Evolutionary conservation across 1,140 invertebrate genomes (phyloP).

Genomic region (Centruroides vittatus): DNA sequence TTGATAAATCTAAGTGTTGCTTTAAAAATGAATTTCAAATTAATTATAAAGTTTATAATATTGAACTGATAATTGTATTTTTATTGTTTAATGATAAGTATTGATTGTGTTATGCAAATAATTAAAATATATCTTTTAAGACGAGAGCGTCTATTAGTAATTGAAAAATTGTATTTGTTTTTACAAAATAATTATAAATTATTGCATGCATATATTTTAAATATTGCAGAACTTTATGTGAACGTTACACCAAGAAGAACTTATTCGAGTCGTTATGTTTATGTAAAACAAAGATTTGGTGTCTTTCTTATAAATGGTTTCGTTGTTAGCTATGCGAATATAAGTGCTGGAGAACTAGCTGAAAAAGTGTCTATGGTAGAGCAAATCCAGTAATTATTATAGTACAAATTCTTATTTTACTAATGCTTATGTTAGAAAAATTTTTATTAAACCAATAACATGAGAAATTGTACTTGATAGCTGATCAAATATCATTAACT

Average conservation of each 20-base stretch:
- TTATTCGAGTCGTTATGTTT: slow-evolving; percentile 41
- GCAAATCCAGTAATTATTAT: slow-evolving; percentile 26
- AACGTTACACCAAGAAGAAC: slow-evolving; percentile 50
- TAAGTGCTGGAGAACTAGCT: slow-evolving; percentile 36
- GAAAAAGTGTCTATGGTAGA: slow-evolving; percentile 30
- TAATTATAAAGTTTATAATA: no score
- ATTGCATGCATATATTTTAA: not conserved
- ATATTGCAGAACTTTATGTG: slow-evolving; percentile 39
- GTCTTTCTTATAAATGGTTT: no score
- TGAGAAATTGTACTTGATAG: slow-evolving; percentile 10
- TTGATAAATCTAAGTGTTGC: no score
- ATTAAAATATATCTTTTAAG: no score
- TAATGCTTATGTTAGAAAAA: slow-evolving; percentile 23
- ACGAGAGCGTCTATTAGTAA: no score
- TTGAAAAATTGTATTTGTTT: no score
- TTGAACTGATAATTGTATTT: no score
- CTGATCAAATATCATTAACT: slow-evolving; percentile 1
- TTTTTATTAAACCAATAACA: slow-evolving; percentile 25
- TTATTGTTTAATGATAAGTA: no score
- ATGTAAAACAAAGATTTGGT: slow-evolving; percentile 24
- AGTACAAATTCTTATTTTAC: slow-evolving; percentile 23
- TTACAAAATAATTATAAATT: no score
- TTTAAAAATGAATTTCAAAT: no score
- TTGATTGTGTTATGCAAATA: no score
- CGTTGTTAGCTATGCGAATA: slow-evolving; percentile 74